Percentiles rank a stretch among this genome's conserved stretches.
Evolutionary conservation across 2,888 invertebrate species (phyloP).

Genomic region (Conchocele bisecta): DNA sequence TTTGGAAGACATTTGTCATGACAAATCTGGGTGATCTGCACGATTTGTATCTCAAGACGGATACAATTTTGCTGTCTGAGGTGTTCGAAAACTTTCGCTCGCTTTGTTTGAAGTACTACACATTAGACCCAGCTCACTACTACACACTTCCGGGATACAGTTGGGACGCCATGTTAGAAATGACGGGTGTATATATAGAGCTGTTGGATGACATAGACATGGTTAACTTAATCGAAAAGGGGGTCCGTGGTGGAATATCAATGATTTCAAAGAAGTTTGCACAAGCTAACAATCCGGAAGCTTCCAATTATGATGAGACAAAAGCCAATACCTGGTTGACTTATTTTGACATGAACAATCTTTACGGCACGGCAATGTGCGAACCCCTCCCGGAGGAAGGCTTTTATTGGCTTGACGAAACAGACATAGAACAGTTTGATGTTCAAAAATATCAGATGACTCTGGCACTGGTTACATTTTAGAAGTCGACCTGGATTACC

Average conservation of each 20-base stretch:
- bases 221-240: slow-evolving; percentile 57
- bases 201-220: slow-evolving; percentile 69
- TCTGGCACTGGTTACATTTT: not conserved
- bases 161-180: slow-evolving; percentile 75
- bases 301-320: slow-evolving; percentile 49
- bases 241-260: slow-evolving; percentile 52
- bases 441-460: not conserved
- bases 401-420: slow-evolving; percentile 12
- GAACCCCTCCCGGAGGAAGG: slow-evolving; percentile 21
- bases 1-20: slow-evolving; percentile 52
- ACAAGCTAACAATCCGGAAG: slow-evolving; percentile 67
- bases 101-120: slow-evolving; percentile 61
- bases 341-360: slow-evolving; percentile 28
- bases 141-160: slow-evolving; percentile 70
- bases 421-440: slow-evolving; percentile 2
- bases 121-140: slow-evolving; percentile 70
- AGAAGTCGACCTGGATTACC: not conserved
- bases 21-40: slow-evolving; percentile 45
- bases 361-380: slow-evolving; percentile 23
- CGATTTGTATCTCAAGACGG: not conserved
- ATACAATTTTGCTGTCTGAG: slow-evolving; percentile 65
- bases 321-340: slow-evolving; percentile 28
- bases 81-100: slow-evolving; percentile 76
- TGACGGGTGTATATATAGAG: slow-evolving; percentile 64
- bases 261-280: slow-evolving; percentile 61